Conservation (phyloP, 2,113 vertebrate species). For the Petroica traversi region DNA sequence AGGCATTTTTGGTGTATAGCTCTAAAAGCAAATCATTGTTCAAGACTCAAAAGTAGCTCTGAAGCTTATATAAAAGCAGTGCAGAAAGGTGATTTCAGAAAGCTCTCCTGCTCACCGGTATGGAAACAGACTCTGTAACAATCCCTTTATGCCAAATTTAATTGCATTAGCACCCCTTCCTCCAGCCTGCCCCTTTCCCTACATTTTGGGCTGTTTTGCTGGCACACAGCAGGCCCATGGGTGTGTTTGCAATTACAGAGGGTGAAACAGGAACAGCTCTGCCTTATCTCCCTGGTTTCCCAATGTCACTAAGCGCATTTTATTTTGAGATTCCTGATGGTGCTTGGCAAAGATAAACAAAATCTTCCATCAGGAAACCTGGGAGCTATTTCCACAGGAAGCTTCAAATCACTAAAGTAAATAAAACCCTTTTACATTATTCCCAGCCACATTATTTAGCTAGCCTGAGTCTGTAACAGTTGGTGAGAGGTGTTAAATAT, state of each 20-base stretch:
- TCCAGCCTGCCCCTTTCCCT: slow-evolving; percentile 42
- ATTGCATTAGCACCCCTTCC: not conserved
- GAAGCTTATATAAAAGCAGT: not conserved
- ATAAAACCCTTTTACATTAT: slow-evolving; percentile 83
- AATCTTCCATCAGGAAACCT: slow-evolving; percentile 99
- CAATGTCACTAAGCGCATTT: slow-evolving; percentile 89
- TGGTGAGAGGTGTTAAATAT: slow-evolving; percentile 47
- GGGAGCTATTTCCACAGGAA: slow-evolving; percentile 98
- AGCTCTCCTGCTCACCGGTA: not conserved
- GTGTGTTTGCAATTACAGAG: slow-evolving; percentile 79
- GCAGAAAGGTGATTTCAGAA: not conserved
- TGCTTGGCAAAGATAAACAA: slow-evolving; percentile 99
- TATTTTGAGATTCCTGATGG: slow-evolving; percentile 98
- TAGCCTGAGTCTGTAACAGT: slow-evolving; percentile 39
- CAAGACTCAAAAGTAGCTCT: not conserved
- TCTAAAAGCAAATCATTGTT: not conserved
- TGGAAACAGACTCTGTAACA: not conserved
- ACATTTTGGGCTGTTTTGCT: slow-evolving; percentile 64
- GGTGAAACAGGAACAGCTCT: slow-evolving; percentile 89
- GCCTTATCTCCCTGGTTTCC: slow-evolving; percentile 88
- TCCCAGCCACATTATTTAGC: slow-evolving; percentile 62
- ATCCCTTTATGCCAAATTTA: not conserved
- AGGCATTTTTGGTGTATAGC: not conserved
- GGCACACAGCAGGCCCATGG: slow-evolving; percentile 73
- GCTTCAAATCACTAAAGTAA: slow-evolving; percentile 99